phyloP scores from a whole-genome alignment of 2,797 vertebrate genomes.

The Aphelocoma californica region DNA sequence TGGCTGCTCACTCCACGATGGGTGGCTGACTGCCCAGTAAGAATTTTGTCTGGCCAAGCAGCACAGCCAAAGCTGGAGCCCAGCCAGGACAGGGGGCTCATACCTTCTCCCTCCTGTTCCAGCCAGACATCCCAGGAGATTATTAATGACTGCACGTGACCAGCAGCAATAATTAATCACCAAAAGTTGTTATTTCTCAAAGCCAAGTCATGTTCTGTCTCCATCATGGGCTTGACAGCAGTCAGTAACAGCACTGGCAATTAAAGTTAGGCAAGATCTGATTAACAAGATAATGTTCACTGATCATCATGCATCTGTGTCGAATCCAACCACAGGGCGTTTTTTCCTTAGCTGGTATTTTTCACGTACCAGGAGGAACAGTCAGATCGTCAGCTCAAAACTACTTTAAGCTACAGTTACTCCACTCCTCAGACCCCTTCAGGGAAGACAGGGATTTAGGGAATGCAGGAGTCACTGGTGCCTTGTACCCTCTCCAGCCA shows the following conservation, averaged over 20 bases:
- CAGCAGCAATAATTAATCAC: not conserved
- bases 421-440: not conserved
- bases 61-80: not conserved
- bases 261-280: not conserved
- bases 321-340: not conserved
- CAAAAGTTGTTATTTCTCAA: not conserved
- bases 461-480: not conserved
- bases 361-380: not conserved
- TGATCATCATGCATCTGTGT: not conserved
- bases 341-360: not conserved
- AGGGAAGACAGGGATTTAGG: not conserved
- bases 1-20: not conserved
- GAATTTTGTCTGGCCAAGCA: not conserved
- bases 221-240: not conserved
- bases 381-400: not conserved
- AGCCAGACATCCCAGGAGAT: conserved; percentile 2
- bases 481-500: not conserved
- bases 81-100: not conserved
- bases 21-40: accelerated
- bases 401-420: not conserved
- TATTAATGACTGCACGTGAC: not conserved
- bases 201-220: not conserved
- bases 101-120: not conserved
- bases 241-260: not conserved
- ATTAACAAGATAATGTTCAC: not conserved